These are phyloP conservation scores for Erebia palarica DNA, from an alignment of 2,888 invertebrate genomes.

Conservation along the genomic window DNA sequence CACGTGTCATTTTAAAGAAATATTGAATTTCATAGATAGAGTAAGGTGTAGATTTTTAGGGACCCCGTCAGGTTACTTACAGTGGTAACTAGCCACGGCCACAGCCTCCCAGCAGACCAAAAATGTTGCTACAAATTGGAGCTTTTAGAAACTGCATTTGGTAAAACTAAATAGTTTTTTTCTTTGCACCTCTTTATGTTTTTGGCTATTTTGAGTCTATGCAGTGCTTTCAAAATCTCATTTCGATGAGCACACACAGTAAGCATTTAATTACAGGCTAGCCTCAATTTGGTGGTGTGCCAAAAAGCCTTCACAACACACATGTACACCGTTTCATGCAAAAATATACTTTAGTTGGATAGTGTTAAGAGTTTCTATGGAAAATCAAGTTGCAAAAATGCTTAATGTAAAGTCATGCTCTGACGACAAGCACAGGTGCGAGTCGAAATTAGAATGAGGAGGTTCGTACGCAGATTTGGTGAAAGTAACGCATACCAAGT, in stretches of 20 bases:
- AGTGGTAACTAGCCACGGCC: too few relatives aligned
- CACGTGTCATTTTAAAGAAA: too few relatives aligned
- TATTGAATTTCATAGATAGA: too few relatives aligned
- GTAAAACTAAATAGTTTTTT: background rate
- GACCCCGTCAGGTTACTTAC: too few relatives aligned
- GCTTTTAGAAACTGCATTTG: background rate
- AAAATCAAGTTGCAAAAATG: conserved; percentile 34
- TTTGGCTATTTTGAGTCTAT: conserved; percentile 14
- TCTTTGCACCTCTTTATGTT: background rate
- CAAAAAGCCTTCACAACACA: conserved; percentile 38
- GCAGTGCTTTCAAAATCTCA: conserved; percentile 24
- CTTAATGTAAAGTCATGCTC: conserved; percentile 27
- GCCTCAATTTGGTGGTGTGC: conserved; percentile 41
- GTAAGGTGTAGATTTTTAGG: too few relatives aligned
- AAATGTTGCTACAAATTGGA: background rate
- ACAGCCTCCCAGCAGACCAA: too few relatives aligned
- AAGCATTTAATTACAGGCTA: conserved; percentile 43
- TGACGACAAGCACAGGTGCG: conserved; percentile 23
- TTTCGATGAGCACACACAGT: conserved; percentile 23
- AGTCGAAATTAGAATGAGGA: conserved; percentile 29
- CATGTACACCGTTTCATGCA: conserved; percentile 14
- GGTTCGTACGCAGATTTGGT: conserved; percentile 31
- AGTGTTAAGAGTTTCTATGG: conserved; percentile 20
- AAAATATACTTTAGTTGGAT: background rate
- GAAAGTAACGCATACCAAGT: conserved; percentile 35